Evolutionary conservation across 1,140 invertebrate genomes (phyloP), one percentile per base, ranked within the genome.

Genomic region (Lepidurus arcticus): DNA sequence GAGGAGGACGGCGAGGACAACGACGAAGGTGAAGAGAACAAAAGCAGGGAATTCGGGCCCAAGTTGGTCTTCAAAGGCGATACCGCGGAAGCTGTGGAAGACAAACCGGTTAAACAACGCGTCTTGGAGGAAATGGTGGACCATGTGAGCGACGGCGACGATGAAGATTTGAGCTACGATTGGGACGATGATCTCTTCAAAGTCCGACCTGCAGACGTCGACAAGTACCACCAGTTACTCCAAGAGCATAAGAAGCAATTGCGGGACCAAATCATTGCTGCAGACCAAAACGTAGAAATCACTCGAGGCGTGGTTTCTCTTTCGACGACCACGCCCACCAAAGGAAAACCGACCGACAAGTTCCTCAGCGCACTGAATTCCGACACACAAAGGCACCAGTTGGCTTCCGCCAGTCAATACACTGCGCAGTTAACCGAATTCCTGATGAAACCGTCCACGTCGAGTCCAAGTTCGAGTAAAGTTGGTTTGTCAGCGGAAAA

Each of bases 31-130:
- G 65, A 82, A 42, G 80, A 82, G 44, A 75, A 73, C n/a, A 80
- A 34, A 77, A 73, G 42, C 82, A 86, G 82, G 53, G 82, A 83
- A 80, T 79, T 80, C 21, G 79, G 79, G 47, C 79, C 79, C 13
- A 80, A 80, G 44, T 44, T 80, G 65, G 76, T 80, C 47, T 77
- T 65, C 11, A 90, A 91, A 2, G 91, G 93, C 42, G 93, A 94
- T 85, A 89, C 93, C 47, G 94, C 93, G 1, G 93, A 95, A 85
- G 93, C 93, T 0, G 88, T 94, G 1, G 93, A 95, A 81, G 85
- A 91, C 21, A 78, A 80, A 44, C 44, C 73, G 11, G 21, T 75
- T 2, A 74, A 78, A 76, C 45, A 78, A 24, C 42, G 24, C 26
- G 77, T 26, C 7, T 26, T 45, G 75, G 75, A 73, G 5, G 77